A percentile compares a stretch with the other conserved stretches of the same genome.
Conservation (phyloP, 2,888 invertebrate species). For the Acanthosepion lycidas region DNA sequence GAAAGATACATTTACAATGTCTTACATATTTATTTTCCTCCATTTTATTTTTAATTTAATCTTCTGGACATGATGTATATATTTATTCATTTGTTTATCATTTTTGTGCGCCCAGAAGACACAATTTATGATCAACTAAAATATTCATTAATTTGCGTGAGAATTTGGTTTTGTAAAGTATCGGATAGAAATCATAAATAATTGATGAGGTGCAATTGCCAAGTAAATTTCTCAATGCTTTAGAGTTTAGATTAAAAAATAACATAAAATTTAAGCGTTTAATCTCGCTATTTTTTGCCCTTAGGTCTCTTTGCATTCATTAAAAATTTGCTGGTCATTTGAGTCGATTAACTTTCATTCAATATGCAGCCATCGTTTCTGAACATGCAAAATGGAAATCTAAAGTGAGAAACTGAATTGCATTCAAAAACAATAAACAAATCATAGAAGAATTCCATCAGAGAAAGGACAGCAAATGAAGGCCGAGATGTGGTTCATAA, state of each 20-base stretch:
- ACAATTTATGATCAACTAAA: not conserved
- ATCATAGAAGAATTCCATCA: too few relatives aligned
- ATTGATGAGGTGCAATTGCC: not conserved
- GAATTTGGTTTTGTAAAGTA: not conserved
- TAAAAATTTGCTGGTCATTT: too few relatives aligned
- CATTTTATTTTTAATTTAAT: too few relatives aligned
- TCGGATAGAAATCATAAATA: not conserved
- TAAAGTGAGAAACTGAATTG: too few relatives aligned
- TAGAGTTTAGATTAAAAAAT: not conserved
- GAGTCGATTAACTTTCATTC: too few relatives aligned
- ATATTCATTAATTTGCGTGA: not conserved
- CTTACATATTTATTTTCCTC: too few relatives aligned
- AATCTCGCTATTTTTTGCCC: not conserved
- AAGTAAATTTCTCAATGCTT: not conserved
- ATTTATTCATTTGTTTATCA: not conserved
- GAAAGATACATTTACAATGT: too few relatives aligned
- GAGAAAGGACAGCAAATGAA: too few relatives aligned
- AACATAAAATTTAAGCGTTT: not conserved
- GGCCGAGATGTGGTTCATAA: too few relatives aligned
- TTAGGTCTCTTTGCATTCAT: not conserved
- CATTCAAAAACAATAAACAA: too few relatives aligned
- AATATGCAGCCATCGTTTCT: too few relatives aligned
- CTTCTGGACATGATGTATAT: not conserved
- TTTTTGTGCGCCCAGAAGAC: not conserved
- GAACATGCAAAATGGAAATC: too few relatives aligned